Base-by-base conservation (phyloP, 2,797 vertebrate species). In the Anomalospiza imberbis region DNA sequence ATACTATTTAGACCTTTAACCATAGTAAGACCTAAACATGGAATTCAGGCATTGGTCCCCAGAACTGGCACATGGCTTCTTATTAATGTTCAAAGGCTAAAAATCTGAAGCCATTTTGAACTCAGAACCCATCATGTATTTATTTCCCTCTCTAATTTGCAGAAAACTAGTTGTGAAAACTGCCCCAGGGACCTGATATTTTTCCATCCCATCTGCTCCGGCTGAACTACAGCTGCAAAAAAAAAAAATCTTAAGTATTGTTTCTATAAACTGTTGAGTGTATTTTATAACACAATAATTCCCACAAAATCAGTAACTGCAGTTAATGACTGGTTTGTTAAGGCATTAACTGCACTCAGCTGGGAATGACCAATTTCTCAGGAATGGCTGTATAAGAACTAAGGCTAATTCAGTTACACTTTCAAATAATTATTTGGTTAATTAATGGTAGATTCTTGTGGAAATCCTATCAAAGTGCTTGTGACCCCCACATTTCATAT, bases 291-390 rank as follows among this genome's bases (percentile, higher is more conserved):
- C 95, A 96, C 90, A 97, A 54, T 97, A 97, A 97, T 98, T 97
- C 97, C 97, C 95, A 98, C 97, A 98, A 97, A 98, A 97, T 97
- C 97, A 97, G 96, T 98, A 97, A 97, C 92, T 97, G 91, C 89
- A 97, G 94, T 97, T 98, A 98, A 98, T 98, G 97, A 97, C 96
- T 73, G 96, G 96, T 98, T 98, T 97, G 97, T 97, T 98, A 97
- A 96, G 92, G 95, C 92, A 97, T 97, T 97, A 98, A 98, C 96
- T 98, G 86, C 97, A 84, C 91, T 98, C 97, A 97, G 94, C 97
- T 97, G 97, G 96, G 96, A 98, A 96, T 97, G 97, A 96, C 96
- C 97, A 97, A 91, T 97, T 97, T 97, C 84, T 83, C 82, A 93
- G 93, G 88, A 97, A 97, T 96, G 96, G 85, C 88, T 97, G 53